A percentile compares a stretch with the other conserved stretches of the same genome.
phyloP scores from a whole-genome alignment of 30 jellyfish, hydroid and myxozoan species.

The Chrysaora quinquecirrha region DNA sequence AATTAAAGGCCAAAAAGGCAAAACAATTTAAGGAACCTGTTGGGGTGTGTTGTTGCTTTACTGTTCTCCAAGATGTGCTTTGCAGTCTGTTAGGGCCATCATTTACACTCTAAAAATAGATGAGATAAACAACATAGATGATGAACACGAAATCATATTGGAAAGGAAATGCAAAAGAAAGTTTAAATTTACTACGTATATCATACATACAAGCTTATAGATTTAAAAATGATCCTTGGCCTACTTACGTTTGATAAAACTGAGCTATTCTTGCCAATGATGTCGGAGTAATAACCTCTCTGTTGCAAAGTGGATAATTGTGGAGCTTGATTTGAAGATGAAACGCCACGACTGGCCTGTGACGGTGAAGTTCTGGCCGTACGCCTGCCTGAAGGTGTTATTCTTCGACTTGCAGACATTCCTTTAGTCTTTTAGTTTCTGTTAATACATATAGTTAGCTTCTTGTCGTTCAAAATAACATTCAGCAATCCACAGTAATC shows the following conservation, averaged over 20 bases:
- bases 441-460: too few species aligned
- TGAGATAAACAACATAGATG: too few species aligned
- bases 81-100: constrained; percentile 65
- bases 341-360: not conserved
- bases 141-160: too few species aligned
- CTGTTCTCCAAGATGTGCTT: constrained; percentile 79
- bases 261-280: constrained; percentile 38
- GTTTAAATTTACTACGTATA: too few species aligned
- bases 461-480: too few species aligned
- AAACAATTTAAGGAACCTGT: too few species aligned
- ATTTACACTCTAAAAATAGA: constrained; percentile 14
- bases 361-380: constrained; percentile 18
- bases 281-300: constrained; percentile 91
- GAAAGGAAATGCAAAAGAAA: too few species aligned
- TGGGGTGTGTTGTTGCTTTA: constrained; percentile 75
- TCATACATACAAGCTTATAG: too few species aligned
- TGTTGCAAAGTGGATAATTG: constrained; percentile 55
- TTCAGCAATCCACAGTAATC: too few species aligned
- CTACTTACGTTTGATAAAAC: constrained; percentile 33
- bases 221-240: not conserved
- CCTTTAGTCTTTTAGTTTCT: not conserved
- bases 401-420: constrained; percentile 26
- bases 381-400: constrained; percentile 20
- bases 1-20: too few species aligned
- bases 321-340: not conserved